Conservation (phyloP, 2,113 vertebrate species). For the Carollia perspicillata region DNA sequence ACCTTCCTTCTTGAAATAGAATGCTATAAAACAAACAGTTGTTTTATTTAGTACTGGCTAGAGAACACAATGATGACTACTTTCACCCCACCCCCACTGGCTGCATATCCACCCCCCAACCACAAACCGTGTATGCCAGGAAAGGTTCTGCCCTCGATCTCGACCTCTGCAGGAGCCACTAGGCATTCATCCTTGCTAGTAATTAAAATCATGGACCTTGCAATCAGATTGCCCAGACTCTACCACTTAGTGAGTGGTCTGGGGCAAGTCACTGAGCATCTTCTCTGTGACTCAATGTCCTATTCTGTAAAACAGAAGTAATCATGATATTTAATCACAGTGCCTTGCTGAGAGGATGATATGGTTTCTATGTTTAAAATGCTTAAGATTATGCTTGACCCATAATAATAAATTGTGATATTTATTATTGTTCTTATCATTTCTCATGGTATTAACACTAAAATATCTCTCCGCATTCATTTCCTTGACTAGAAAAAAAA, state of each 20-base stretch:
- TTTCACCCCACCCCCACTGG: background rate
- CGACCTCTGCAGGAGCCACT: background rate
- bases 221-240: background rate
- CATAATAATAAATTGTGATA: background rate
- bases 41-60: background rate
- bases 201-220: background rate
- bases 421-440: background rate
- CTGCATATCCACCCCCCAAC: background rate
- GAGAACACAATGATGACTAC: background rate
- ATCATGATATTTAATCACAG: background rate
- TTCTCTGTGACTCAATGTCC: background rate
- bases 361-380: background rate
- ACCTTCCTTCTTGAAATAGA: background rate
- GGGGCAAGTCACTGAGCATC: background rate
- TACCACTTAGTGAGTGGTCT: background rate
- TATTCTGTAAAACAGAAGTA: background rate
- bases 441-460: background rate
- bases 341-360: background rate
- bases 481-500: background rate
- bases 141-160: background rate
- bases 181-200: background rate
- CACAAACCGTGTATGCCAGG: background rate
- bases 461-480: background rate
- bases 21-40: background rate
- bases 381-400: background rate